phyloP scores from a whole-genome alignment of 1,140 invertebrate genomes.

The Bombyx mandarina region DNA sequence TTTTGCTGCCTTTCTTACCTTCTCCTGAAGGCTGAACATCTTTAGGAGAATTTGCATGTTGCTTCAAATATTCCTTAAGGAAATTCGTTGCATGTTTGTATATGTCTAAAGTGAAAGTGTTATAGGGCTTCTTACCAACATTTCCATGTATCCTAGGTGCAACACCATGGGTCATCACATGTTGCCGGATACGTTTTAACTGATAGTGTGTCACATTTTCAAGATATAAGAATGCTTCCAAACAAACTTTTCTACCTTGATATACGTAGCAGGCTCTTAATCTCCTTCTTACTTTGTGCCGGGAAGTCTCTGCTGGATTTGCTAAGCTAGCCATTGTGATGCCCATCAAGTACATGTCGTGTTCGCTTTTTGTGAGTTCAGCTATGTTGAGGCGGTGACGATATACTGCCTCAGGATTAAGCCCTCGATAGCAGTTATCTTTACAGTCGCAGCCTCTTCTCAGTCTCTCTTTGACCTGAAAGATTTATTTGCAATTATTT shows the following conservation, averaged over 20 bases:
- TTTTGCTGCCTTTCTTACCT: slow-evolving; percentile 59
- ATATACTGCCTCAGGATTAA: slow-evolving; percentile 82
- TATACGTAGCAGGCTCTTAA: slow-evolving; percentile 82
- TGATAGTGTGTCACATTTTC: slow-evolving; percentile 88
- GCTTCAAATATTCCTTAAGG: slow-evolving; percentile 78
- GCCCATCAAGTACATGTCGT: slow-evolving; percentile 84
- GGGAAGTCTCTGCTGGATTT: slow-evolving; percentile 80
- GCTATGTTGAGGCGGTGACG: slow-evolving; percentile 83
- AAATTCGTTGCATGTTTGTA: slow-evolving; percentile 84
- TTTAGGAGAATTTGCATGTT: slow-evolving; percentile 60
- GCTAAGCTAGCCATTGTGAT: slow-evolving; percentile 84
- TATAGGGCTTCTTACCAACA: slow-evolving; percentile 85
- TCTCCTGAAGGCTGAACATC: slow-evolving; percentile 73
- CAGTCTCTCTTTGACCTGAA: slow-evolving; percentile 79
- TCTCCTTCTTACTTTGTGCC: slow-evolving; percentile 80
- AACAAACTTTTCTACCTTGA: slow-evolving; percentile 81
- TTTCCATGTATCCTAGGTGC: slow-evolving; percentile 84
- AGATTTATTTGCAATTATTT: neutral
- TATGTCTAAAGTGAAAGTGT: slow-evolving; percentile 83
- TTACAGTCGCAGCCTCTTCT: slow-evolving; percentile 82
- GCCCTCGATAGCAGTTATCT: slow-evolving; percentile 80
- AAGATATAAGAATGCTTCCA: slow-evolving; percentile 84
- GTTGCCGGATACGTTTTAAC: slow-evolving; percentile 82
- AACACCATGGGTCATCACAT: slow-evolving; percentile 84
- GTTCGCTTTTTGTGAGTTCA: slow-evolving; percentile 82